phyloP scores from a whole-genome alignment of 2,888 invertebrate genomes.

The Drosophila nr. medialis region DNA sequence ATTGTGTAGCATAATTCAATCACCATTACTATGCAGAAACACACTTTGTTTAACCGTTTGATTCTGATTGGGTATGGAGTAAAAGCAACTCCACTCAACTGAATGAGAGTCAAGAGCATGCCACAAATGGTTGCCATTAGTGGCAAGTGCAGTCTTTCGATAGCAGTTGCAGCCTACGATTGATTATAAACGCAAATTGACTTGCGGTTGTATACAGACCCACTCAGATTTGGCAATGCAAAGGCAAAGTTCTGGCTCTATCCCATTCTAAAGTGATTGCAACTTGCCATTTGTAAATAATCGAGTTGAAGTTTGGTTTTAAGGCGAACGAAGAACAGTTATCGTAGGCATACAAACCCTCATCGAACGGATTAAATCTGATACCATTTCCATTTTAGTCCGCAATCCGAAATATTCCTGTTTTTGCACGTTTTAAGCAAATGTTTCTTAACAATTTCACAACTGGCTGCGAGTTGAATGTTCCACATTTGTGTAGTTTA shows the following conservation, averaged over 20 bases:
- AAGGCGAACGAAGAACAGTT: not conserved
- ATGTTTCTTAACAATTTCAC: not conserved
- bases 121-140: constrained; percentile 14
- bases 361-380: not conserved
- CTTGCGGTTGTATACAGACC: constrained; percentile 29
- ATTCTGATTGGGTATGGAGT: constrained; percentile 65
- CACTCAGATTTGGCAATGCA: not conserved
- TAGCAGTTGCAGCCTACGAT: constrained; percentile 22
- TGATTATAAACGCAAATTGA: constrained; percentile 54
- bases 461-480: not conserved
- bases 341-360: not conserved
- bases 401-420: not conserved
- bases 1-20: constrained; percentile 78
- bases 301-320: not conserved
- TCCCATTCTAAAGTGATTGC: not conserved
- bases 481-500: not conserved
- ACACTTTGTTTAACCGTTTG: constrained; percentile 62
- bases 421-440: not conserved
- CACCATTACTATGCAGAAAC: constrained; percentile 78
- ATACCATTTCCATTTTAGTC: not conserved
- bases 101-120: constrained; percentile 3
- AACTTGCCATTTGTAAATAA: not conserved
- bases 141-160: constrained; percentile 14
- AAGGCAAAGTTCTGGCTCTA: constrained; percentile 3
- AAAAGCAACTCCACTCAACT: constrained; percentile 9